Evolutionary conservation across 2,113 vertebrate genomes (phyloP).

Genomic region (Ibidorhyncha struthersii): DNA sequence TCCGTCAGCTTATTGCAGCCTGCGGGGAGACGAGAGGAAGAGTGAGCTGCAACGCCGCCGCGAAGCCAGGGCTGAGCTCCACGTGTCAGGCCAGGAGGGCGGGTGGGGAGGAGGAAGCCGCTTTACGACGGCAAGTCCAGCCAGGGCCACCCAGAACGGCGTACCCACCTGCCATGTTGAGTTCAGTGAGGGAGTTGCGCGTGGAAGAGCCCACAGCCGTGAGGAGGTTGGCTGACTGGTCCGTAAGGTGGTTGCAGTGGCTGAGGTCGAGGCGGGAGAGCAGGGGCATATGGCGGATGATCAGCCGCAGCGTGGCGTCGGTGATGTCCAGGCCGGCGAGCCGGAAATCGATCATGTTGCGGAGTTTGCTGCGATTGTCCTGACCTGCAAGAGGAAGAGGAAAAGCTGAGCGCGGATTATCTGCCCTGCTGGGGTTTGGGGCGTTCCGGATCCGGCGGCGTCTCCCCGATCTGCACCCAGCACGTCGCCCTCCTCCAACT

Average conservation of each 20-base stretch:
- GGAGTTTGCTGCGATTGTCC: conserved; percentile 96
- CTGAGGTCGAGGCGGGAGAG: conserved; percentile 95
- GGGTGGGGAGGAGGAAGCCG: background rate
- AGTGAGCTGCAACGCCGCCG: background rate
- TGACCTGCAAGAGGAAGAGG: conserved; percentile 76
- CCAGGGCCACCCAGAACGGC: background rate
- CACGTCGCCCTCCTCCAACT: background rate
- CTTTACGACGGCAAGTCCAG: accelerated
- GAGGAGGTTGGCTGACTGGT: conserved; percentile 94
- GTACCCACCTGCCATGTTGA: conserved; percentile 90
- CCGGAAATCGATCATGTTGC: conserved; percentile 92
- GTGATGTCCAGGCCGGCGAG: conserved; percentile 94
- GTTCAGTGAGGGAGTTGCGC: conserved; percentile 91
- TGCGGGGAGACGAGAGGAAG: conserved; percentile 44
- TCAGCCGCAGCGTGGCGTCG: conserved; percentile 91
- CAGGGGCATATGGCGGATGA: conserved; percentile 97
- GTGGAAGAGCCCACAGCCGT: conserved; percentile 97
- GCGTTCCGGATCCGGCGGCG: accelerated
- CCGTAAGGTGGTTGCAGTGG: conserved; percentile 92
- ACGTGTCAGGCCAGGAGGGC: accelerated
- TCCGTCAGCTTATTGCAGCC: conserved; percentile 97
- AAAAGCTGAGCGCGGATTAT: background rate
- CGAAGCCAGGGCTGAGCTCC: background rate
- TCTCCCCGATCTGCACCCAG: background rate
- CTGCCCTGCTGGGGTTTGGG: background rate